Evolutionary conservation across 2,113 vertebrate genomes (phyloP), one percentile per base, ranked within the genome.

Genomic region (Lates calcarifer): DNA sequence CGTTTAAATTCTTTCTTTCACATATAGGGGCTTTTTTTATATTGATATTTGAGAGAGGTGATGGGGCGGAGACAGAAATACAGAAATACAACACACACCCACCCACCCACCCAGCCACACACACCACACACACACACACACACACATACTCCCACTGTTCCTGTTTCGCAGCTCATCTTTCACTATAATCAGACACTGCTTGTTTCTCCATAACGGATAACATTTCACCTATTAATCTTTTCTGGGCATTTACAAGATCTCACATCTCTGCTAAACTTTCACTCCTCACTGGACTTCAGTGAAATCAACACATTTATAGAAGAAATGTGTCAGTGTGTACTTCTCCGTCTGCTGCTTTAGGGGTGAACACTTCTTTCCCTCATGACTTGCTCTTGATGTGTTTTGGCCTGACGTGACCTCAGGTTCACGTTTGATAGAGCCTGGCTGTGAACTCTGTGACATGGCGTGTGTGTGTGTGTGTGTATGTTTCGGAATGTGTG

Each of bases 361-460:
- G 26, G 3, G 12, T 39, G 60, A 76, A 37, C 67, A 3, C 43
- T 6, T 55, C 17, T n/a, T 13, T 53, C 31, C 17, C 31, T 17
- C 11, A 28, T 14, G 22, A n/a, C 65, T n/a, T 17, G 9, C 4
- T 4, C 75, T 45, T 60, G 69, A n/a, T 49, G 33, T 33, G 41
- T 64, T 64, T 74, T 77, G 63, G 82, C 82, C 86, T 88, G 6
- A 39, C 9, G 66, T 92, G 88, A 90, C 91, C 90, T 86, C 68
- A 45, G 72, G 81, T 75, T 89, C 78, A 85, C 68, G 82, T 87
- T 77, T 56, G 71, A 83, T n/a, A 55, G 85, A 81, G 82, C 67
- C 69, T 72, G 77, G 41, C 39, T n/a, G 73, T 91, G 87, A 89
- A 94, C 93, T 87, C 85, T 73, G 87, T 71, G 86, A 76, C 74